phyloP scores from a whole-genome alignment of 2,888 invertebrate genomes.

The Spatulosminthurus flaviceps region DNA sequence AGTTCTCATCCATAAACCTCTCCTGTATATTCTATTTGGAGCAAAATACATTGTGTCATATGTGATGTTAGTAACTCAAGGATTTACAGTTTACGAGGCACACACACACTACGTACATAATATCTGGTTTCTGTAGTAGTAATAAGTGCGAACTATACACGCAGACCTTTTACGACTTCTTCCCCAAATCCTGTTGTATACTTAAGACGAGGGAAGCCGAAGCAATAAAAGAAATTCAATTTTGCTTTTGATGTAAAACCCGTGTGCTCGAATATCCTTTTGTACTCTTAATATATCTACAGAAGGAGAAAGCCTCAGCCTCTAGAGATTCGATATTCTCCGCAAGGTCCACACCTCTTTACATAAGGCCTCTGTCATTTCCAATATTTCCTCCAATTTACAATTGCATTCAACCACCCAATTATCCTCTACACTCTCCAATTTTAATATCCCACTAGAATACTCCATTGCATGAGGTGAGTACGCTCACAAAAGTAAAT shows the following conservation, averaged over 20 bases:
- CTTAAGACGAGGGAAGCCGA: slow-evolving; percentile 5
- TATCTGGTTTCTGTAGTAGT: no score
- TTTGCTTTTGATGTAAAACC: slow-evolving; percentile 37
- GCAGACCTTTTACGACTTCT: slow-evolving; percentile 20
- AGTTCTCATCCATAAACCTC: not conserved
- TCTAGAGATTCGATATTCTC: not conserved
- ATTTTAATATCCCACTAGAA: not conserved
- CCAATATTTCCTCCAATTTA: not conserved
- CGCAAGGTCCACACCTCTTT: not conserved
- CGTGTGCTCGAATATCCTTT: not conserved
- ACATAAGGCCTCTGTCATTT: not conserved
- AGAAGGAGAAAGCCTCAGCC: not conserved
- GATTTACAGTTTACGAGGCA: no score
- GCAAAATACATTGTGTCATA: no score
- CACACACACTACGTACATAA: no score
- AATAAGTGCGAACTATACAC: not conserved
- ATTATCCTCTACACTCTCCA: not conserved
- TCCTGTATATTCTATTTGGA: no score
- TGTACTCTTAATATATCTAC: no score
- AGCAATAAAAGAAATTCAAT: slow-evolving; percentile 45
- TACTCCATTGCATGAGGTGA: no score
- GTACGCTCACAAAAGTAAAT: not conserved
- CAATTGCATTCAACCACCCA: not conserved
- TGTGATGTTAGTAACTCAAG: no score
- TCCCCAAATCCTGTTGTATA: not conserved